These are phyloP conservation scores for Phoebastria nigripes DNA, from an alignment of 2,797 vertebrate species.

Conservation along the genomic window DNA sequence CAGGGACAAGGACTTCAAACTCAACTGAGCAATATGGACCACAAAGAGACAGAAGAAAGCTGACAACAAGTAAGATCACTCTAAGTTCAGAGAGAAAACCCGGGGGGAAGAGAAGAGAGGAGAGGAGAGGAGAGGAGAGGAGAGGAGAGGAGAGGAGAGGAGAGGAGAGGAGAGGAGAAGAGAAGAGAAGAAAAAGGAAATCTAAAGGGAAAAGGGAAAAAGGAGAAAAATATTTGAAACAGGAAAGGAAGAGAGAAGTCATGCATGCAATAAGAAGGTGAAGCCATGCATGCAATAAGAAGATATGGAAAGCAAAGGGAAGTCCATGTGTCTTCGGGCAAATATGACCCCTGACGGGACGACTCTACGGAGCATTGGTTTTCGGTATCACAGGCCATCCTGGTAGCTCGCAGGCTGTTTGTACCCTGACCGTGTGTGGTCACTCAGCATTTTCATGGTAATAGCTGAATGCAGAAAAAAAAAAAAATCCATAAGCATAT, in stretches of 20 bases:
- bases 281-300: not conserved
- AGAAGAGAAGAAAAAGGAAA: not conserved
- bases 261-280: accelerated
- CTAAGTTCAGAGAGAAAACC: not conserved
- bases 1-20: not conserved
- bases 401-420: not conserved
- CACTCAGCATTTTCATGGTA: not conserved
- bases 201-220: not conserved
- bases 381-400: not conserved
- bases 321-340: not conserved
- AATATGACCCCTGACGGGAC: not conserved
- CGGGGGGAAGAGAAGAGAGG: not conserved
- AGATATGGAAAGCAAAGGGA: not conserved
- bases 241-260: not conserved
- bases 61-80: not conserved
- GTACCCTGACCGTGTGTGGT: not conserved
- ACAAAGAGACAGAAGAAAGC: not conserved
- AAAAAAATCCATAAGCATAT: not conserved
- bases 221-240: not conserved
- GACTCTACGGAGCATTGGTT: accelerated
- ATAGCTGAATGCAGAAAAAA: not conserved
- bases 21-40: not conserved
- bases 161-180: not conserved
- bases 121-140: too few species aligned
- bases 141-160: too few species aligned